Evolutionary conservation across 2,797 vertebrate genomes (phyloP).

Genomic region (Siniperca scherzeri): DNA sequence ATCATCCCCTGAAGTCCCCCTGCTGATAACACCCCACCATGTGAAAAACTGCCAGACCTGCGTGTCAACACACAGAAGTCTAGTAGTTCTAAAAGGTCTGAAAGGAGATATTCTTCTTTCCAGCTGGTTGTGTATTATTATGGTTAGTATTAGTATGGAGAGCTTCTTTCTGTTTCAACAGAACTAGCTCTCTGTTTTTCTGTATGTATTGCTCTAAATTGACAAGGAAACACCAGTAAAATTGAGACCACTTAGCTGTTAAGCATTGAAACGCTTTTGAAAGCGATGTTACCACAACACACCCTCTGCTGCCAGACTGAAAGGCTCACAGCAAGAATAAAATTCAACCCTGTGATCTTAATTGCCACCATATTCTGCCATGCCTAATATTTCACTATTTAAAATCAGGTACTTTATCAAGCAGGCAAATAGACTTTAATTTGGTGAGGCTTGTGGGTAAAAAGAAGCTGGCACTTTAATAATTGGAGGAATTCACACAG

Average conservation of each 20-base stretch:
- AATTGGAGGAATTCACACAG: slow-evolving; percentile 24
- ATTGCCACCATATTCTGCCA: slow-evolving; percentile 23
- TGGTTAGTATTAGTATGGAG: too few species aligned
- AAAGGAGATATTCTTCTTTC: slow-evolving; percentile 34
- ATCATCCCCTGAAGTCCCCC: slow-evolving; percentile 7
- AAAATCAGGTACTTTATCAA: slow-evolving; percentile 42
- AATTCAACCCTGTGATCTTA: slow-evolving; percentile 26
- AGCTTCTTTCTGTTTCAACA: slow-evolving; percentile 22
- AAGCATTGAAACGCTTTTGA: slow-evolving; percentile 33
- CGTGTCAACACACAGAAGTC: slow-evolving; percentile 33
- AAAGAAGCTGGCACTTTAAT: slow-evolving; percentile 39
- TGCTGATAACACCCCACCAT: slow-evolving; percentile 37
- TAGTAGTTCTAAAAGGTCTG: slow-evolving; percentile 43
- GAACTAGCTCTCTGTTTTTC: slow-evolving; percentile 11
- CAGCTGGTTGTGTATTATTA: slow-evolving; percentile 20
- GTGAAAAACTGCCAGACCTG: slow-evolving; percentile 42
- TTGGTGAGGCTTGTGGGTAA: slow-evolving; percentile 19
- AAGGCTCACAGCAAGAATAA: slow-evolving; percentile 18
- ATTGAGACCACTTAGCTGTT: slow-evolving; percentile 51
- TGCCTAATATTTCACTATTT: slow-evolving; percentile 16
- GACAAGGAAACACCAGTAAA: slow-evolving; percentile 31
- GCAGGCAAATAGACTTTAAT: slow-evolving; percentile 13
- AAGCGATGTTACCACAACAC: slow-evolving; percentile 5
- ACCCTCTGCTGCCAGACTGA: slow-evolving; percentile 21
- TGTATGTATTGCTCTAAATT: slow-evolving; percentile 32